Evolutionary conservation across 2,797 vertebrate genomes (phyloP).

Genomic region (Ctenopoma kingsleyae): DNA sequence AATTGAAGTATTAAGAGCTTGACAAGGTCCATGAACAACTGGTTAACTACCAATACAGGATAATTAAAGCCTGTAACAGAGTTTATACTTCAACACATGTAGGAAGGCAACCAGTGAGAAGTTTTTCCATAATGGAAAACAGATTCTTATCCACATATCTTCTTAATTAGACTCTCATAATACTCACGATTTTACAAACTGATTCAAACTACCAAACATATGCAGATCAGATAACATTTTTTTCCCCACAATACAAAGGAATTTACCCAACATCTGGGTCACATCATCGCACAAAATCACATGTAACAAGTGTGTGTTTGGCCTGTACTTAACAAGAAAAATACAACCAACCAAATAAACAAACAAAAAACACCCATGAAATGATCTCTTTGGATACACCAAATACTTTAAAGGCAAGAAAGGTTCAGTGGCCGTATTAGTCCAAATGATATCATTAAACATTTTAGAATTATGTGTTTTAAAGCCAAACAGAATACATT

Average conservation of each 20-base stretch:
- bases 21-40: constrained; percentile 44
- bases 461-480: constrained; percentile 37
- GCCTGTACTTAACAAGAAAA: constrained; percentile 2
- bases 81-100: constrained; percentile 46
- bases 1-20: constrained; percentile 39
- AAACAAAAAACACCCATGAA: constrained; percentile 17
- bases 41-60: constrained; percentile 35
- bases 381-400: constrained; percentile 73
- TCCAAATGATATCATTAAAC: constrained; percentile 36
- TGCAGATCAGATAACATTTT: constrained; percentile 25
- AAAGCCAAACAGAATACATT: constrained; percentile 75
- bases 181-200: constrained; percentile 28
- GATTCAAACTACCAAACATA: constrained; percentile 38
- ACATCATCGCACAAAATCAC: constrained; percentile 33
- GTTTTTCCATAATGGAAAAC: constrained; percentile 35
- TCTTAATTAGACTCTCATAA: constrained; percentile 43
- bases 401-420: constrained; percentile 74
- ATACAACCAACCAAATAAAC: neutral
- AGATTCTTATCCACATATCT: constrained; percentile 41
- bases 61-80: constrained; percentile 41
- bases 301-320: constrained; percentile 3
- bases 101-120: constrained; percentile 64
- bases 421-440: constrained; percentile 55
- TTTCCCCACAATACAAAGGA: constrained; percentile 9
- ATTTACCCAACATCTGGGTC: constrained; percentile 27